Base-by-base conservation (phyloP, 1,140 invertebrate species). In the Sipha flava region DNA sequence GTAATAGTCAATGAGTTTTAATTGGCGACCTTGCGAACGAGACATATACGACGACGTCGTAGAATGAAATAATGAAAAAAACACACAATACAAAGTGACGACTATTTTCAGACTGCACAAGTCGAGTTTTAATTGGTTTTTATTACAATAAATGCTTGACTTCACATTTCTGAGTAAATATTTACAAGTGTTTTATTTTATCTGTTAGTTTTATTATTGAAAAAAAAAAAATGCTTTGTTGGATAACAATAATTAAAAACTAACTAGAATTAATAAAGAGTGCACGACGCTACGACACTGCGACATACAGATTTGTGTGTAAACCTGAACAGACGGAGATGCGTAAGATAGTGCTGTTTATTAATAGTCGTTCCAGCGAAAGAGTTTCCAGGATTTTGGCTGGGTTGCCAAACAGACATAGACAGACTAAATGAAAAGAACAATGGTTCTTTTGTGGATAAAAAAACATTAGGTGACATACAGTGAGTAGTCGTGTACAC, bases 341-440 rank as follows among this genome's bases (percentile, higher is more conserved):
- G 66, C 16, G 26, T 7, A 45, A 23, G 16, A 43, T 43, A 45
- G 29, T 29, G 66, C 40, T n/a, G 64, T 70, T 70, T 70, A 70
- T 70, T 70, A 70, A 70, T 70, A 70, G 66, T 70, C 66, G 66
- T 70, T 70, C 66, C 66, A 70, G 66, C 23, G 43, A 45, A 37
- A 26, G 9, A 21, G 52, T 57, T 34, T 77, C 73, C 73, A 57
- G 73, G 73, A 73, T 75, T 54, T 77, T 77, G 73, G 73, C 73
- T 21, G 34, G 73, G 52, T 40, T 59, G 73, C 73, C 73, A 77
- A 77, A 77, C 26, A 34, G 52, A 75, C 49, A 7, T 40, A 40
- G 57, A 75, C 49, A 23, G 34, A 43, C 52, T 12, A 6, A 26
- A 77, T 10, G 5, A 77, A 43, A 75, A 77, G 73, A 57, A 54